Evolutionary conservation across 2,113 vertebrate genomes (phyloP).

Genomic region (Larimichthys polyactis): DNA sequence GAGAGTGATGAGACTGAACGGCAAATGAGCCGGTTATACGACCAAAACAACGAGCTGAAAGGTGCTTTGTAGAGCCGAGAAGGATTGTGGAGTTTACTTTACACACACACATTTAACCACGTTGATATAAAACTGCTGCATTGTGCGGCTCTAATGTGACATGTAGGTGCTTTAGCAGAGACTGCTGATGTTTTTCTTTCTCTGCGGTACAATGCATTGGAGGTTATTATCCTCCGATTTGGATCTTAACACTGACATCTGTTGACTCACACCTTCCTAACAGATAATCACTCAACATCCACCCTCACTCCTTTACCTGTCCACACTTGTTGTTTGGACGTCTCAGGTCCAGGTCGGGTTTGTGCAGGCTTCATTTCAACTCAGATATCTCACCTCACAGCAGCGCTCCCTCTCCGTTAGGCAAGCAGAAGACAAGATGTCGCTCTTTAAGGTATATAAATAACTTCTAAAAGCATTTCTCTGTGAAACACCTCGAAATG

Average conservation of each 20-base stretch:
- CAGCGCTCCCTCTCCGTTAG: neutral
- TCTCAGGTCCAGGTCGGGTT: conserved; percentile 14
- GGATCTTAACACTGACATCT: neutral
- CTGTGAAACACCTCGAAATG: neutral
- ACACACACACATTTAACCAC: no score
- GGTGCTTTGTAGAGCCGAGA: no score
- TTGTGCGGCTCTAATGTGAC: neutral
- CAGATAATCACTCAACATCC: neutral
- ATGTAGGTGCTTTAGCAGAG: neutral
- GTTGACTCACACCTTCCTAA: neutral
- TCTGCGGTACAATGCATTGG: no score
- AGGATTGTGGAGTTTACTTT: no score
- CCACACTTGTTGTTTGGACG: neutral
- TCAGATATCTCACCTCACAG: conserved; percentile 1
- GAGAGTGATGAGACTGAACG: no score
- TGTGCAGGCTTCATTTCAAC: conserved; percentile 24
- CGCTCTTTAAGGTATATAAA: neutral
- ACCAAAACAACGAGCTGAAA: no score
- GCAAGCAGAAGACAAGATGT: neutral
- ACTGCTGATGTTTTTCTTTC: neutral
- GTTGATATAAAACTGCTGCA: no score
- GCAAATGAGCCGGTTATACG: no score
- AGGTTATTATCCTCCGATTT: neutral
- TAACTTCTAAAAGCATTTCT: neutral
- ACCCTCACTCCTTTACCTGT: neutral